Evolutionary conservation across 2,888 invertebrate genomes (phyloP).

Genomic region (Tromatobia lineatoria): DNA sequence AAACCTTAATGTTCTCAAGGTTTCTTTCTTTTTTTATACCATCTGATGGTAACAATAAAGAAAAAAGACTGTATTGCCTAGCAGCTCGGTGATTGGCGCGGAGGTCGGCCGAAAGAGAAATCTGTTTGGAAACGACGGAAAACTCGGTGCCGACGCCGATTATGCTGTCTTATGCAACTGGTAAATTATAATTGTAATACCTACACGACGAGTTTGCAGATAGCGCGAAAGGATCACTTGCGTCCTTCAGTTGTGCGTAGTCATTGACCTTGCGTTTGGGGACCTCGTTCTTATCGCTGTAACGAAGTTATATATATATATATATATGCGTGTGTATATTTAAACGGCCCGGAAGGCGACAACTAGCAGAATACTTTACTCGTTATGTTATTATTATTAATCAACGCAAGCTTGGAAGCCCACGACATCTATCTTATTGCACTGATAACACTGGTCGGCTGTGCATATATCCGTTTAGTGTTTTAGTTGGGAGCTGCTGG

Average conservation of each 20-base stretch:
- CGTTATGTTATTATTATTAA: constrained; percentile 22
- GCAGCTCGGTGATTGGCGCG: neutral
- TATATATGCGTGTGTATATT: neutral
- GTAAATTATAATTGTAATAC: neutral
- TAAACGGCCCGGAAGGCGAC: neutral
- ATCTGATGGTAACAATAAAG: too few species aligned
- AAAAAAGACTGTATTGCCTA: too few species aligned
- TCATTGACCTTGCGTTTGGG: neutral
- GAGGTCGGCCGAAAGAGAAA: too few species aligned
- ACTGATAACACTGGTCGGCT: neutral
- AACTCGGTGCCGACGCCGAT: too few species aligned
- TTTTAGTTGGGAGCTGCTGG: neutral
- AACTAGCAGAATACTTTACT: neutral
- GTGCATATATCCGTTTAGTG: neutral
- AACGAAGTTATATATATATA: neutral
- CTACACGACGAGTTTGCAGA: neutral
- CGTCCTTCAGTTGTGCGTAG: neutral
- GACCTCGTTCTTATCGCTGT: constrained; percentile 1
- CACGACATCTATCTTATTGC: neutral
- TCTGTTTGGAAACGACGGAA: too few species aligned
- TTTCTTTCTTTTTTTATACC: too few species aligned
- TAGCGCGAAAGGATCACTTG: neutral
- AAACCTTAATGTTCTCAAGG: too few species aligned
- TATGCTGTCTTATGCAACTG: neutral
- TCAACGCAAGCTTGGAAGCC: neutral